Evolutionary conservation across 2,888 invertebrate genomes (phyloP), one percentile per base, ranked within the genome.

Genomic region (Drosophila meridiana): DNA sequence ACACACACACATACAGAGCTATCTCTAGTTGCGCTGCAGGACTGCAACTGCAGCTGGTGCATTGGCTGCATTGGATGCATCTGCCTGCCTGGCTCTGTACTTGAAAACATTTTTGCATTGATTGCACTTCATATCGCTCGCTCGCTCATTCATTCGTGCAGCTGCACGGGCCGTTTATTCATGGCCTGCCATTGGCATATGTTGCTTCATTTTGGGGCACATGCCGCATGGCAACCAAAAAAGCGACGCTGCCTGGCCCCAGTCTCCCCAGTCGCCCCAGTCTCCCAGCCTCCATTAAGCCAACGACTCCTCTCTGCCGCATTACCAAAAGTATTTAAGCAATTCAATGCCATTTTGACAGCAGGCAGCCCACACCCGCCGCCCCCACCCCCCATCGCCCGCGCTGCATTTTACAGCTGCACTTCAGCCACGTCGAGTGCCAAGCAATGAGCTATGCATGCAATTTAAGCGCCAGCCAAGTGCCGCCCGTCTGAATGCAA

Each of bases 41-140:
- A 11, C 55, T 55, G 55, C 55, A 55, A 5, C 40, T 28, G 34
- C 45, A 50, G 3, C 52, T 63, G 68, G 20, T 20, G 20, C 20
- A 20, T 20, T 20, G 20, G 9, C 7, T 42, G 45, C 43, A 55
- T 28, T 14, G 34, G 52, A 14, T 70, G 57, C 61, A 86, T 58
- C 77, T 74, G 87, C 56, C 73, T 73, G 61, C 34, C 45, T 65
- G 63, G 43, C 50, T 65, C 66, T 66, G 63, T 70, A 90, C 89
- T 90, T 80, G 81, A 91, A 74, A 60, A 79, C 87, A 88, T 91
- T 86, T 90, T 90, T 87, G 85, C 91, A 91, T 89, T 90, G 91
- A 92, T 92, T 91, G 90, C 92, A 92, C 90, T 92, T 90, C 84
- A 89, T 86, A 91, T 87, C 82, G 79, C 79, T 67, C 73, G 61